A percentile compares a stretch with the other conserved stretches of the same genome.
phyloP scores from a whole-genome alignment of 2,888 invertebrate species.

The Latrodectus hesperus region DNA sequence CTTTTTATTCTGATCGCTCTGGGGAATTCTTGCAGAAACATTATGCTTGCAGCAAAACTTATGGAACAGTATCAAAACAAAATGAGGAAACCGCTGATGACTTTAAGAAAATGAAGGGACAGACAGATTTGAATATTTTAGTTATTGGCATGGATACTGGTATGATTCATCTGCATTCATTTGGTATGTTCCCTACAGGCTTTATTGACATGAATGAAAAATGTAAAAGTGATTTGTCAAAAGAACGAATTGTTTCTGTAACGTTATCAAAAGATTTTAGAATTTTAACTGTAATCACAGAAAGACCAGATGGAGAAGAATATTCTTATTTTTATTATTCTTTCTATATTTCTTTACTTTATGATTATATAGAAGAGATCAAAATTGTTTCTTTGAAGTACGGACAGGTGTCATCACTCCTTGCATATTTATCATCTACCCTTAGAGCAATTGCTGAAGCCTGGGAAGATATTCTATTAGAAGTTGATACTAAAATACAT shows the following conservation, averaged over 20 bases:
- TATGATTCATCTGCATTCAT: constrained; percentile 82
- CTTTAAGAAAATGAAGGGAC: constrained; percentile 74
- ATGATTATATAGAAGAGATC: constrained; percentile 81
- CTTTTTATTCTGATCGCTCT: constrained; percentile 74
- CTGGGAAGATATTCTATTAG: constrained; percentile 94
- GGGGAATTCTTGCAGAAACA: constrained; percentile 77
- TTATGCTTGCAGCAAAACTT: constrained; percentile 74
- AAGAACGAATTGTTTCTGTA: constrained; percentile 78
- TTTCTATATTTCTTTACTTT: constrained; percentile 78
- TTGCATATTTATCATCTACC: constrained; percentile 83
- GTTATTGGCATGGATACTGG: constrained; percentile 86
- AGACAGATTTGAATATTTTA: constrained; percentile 81
- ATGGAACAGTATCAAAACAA: constrained; percentile 73
- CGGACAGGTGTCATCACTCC: constrained; percentile 82
- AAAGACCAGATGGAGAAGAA: constrained; percentile 74
- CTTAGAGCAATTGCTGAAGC: constrained; percentile 89
- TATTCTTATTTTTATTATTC: constrained; percentile 48
- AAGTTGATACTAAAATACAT: constrained; percentile 94
- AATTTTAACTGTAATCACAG: constrained; percentile 81
- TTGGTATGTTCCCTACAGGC: constrained; percentile 85
- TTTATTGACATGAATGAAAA: constrained; percentile 32
- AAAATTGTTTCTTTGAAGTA: constrained; percentile 83
- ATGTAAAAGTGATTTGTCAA: constrained; percentile 28
- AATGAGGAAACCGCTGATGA: constrained; percentile 76
- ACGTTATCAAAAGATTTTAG: constrained; percentile 83